Base-by-base conservation (phyloP, 2,888 invertebrate species). In the Dendrolimus pini region DNA sequence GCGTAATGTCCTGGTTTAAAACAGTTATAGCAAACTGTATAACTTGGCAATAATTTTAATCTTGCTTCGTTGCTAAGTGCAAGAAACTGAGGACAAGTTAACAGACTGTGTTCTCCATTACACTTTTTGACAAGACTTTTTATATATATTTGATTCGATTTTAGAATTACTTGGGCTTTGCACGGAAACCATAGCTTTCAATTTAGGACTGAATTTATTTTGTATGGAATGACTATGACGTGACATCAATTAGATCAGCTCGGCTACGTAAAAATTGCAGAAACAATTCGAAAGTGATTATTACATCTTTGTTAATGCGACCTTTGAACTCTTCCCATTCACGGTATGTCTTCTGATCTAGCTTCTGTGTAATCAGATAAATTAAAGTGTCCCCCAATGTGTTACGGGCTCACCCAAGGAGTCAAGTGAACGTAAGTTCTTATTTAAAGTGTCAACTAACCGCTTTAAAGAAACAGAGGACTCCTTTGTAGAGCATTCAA, bases 1-100 rank as follows among this genome's bases (percentile, higher is more conserved):
- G 67, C 60, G 55, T 54, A 66, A 53, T 68, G 68, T 52, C 66
- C 63, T 9, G 52, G 41, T 10, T 57, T 56, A 55, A 68, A 62
- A 61, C 65, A 68, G 59, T 66, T 68, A 58, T 57, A 65, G 54
- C 68, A 68, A 3, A 68, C 56, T 54, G 65, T 67, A 58, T 53
- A 65, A 52, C 30, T 52, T 47, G 13, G 52, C 3, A 55, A 1
- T 9, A 47, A 8, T 7, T 9, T 47, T 10, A 47, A 12, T 2
- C 47, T 9, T 2, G 8, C 47, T 9, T 47, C 47, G 47, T 47
- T 47, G 3, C 9, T 47, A 2, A 47, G 12, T 7, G 47, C 9
- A 2, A 47, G 12, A 47, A 47, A 47, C 9, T 47, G 47, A 2
- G 47, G 12, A 47, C 47, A 47, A 9, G 9, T 9, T 6, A 10